Percentiles rank a stretch among this genome's conserved stretches.
Evolutionary conservation across 2,113 vertebrate genomes (phyloP).

Genomic region (Panthera uncia): DNA sequence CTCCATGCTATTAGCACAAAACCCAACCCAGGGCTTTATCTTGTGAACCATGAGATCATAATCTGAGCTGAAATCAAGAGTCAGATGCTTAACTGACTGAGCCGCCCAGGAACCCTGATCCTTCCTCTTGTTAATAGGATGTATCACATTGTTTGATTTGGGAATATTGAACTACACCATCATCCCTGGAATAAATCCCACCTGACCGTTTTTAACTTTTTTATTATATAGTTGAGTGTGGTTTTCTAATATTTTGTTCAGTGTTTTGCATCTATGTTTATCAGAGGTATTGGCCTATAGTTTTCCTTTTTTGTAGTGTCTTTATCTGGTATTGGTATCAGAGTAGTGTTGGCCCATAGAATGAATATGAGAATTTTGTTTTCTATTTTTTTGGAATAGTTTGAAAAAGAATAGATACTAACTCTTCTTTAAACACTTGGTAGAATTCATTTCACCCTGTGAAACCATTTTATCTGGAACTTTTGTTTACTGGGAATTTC

Average conservation of each 20-base stretch:
- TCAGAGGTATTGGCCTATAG: not conserved
- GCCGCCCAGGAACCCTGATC: not conserved
- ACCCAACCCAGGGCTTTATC: too few relatives aligned
- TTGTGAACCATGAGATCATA: too few relatives aligned
- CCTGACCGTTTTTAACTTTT: not conserved
- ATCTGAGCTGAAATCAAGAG: too few relatives aligned
- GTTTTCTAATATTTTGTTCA: not conserved
- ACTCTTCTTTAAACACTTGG: not conserved
- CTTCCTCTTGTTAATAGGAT: not conserved
- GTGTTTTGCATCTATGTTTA: not conserved
- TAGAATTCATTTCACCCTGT: not conserved
- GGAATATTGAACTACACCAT: not conserved
- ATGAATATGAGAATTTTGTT: not conserved
- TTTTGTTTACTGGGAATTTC: not conserved
- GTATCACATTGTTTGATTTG: not conserved
- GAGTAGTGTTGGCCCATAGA: not conserved
- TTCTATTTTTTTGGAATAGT: not conserved
- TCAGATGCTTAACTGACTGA: too few relatives aligned
- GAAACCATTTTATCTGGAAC: not conserved
- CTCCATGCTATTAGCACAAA: too few relatives aligned
- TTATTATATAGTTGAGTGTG: not conserved
- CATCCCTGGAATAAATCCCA: not conserved
- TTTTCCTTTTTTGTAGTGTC: not conserved
- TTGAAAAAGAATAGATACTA: not conserved
- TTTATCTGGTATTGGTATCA: not conserved